Conservation (phyloP, 2,113 vertebrate species). For the Corydoras sp. region DNA sequence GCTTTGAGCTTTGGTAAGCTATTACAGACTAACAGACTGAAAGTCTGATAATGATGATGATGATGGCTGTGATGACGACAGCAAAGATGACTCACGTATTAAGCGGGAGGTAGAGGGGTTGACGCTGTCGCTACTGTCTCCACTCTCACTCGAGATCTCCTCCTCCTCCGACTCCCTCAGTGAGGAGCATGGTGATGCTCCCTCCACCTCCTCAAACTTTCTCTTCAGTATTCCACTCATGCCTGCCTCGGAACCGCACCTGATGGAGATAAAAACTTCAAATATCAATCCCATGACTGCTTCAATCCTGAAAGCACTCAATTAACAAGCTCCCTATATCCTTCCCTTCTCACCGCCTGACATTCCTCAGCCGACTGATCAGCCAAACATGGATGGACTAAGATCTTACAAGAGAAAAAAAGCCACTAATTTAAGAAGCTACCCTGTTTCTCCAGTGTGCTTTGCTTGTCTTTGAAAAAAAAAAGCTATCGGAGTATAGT, state of each 20-base stretch:
- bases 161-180: conserved; percentile 90
- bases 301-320: conserved; percentile 55
- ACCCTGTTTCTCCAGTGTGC: no score
- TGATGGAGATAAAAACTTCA: conserved; percentile 54
- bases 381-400: conserved; percentile 56
- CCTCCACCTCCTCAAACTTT: conserved; percentile 97
- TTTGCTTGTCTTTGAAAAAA: no score
- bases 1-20: no score
- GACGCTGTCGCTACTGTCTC: conserved; percentile 94
- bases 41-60: not conserved
- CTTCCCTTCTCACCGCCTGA: conserved; percentile 17
- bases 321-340: conserved; percentile 48
- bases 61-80: not conserved
- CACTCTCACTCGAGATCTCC: conserved; percentile 93
- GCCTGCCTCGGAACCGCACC: conserved; percentile 66
- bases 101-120: conserved; percentile 92
- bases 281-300: conserved; percentile 54
- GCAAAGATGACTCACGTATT: conserved; percentile 75
- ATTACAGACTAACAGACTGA: no score
- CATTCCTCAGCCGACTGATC: conserved; percentile 56
- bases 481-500: no score
- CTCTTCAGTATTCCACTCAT: conserved; percentile 96
- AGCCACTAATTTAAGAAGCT: conserved; percentile 58
- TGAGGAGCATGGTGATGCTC: conserved; percentile 91
- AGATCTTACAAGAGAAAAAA: conserved; percentile 51